A percentile compares a stretch with the other conserved stretches of the same genome.
Conservation (phyloP, 2,888 invertebrate genomes). For the Noctua comes region DNA sequence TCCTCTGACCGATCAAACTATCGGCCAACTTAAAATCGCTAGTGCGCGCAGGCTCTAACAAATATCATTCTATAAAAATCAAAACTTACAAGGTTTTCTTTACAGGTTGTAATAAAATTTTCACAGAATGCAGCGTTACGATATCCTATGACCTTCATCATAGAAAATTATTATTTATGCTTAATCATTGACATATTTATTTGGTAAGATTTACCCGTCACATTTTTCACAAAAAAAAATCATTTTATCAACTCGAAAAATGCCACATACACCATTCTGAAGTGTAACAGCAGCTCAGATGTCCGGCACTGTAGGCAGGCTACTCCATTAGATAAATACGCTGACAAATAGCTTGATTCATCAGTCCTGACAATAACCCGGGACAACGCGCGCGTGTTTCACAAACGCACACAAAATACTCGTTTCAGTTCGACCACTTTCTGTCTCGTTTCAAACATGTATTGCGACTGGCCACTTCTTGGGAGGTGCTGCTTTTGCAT, state of each 20-base stretch:
- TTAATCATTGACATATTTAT: background rate
- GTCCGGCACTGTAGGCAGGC: constrained; percentile 65
- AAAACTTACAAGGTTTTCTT: too few relatives aligned
- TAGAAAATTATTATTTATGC: background rate
- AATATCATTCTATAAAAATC: too few relatives aligned
- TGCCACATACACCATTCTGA: constrained; percentile 41
- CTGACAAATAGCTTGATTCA: constrained; percentile 62
- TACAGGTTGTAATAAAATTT: background rate
- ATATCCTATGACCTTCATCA: background rate
- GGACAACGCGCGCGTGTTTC: constrained; percentile 45
- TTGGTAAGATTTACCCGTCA: background rate
- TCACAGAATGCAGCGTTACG: background rate
- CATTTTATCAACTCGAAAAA: background rate
- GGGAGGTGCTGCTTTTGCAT: constrained; percentile 84
- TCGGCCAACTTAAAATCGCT: too few relatives aligned
- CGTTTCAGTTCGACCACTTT: constrained; percentile 19
- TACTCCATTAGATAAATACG: constrained; percentile 57
- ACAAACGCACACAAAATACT: constrained; percentile 19
- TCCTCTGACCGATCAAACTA: too few relatives aligned
- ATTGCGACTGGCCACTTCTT: constrained; percentile 78
- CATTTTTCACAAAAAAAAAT: too few relatives aligned
- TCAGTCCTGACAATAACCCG: constrained; percentile 54
- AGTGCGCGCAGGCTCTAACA: too few relatives aligned
- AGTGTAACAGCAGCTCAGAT: constrained; percentile 56
- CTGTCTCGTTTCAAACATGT: constrained; percentile 73